Base-by-base conservation (phyloP, 2,113 vertebrate species). In the Osmerus mordax region DNA sequence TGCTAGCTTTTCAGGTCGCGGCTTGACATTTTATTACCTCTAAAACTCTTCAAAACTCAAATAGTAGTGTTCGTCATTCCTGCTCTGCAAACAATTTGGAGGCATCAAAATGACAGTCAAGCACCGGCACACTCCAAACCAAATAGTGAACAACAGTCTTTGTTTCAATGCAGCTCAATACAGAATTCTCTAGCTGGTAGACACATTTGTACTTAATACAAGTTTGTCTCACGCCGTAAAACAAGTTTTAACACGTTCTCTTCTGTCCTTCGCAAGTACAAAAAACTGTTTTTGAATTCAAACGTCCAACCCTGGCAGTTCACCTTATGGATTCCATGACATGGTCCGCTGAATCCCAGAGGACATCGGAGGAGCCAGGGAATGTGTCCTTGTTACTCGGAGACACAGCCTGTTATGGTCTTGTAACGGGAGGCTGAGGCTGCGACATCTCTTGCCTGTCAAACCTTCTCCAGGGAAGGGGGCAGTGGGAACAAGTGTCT, bases 381-480 rank as follows among this genome's bases (percentile, higher is more conserved):
- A 86, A 88, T 86, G 81, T 84, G 78, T 83, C 82, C 85, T 86
- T 86, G 78, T 82, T 86, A 81, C 79, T 75, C 74, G 70, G 70
- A 73, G 81, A 75, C 77, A 75, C 75, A 81, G 76, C 84, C 78
- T 83, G 73, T 71, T 84, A 79, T 77, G 68, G 78, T 76, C 74
- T 81, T 81, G 87, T 86, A 88, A 88, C 79, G 83, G 66, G 80
- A 87, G 77, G 79, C 76, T 66, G 70, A 15, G 51, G 78, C 77
- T 80, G 68, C 82, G 80, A 83, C 82, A 80, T 77, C 80, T 71
- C 72, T 62, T 70, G 71, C 70, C 78, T 72, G 72, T 55, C 0
- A 63, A 56, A 78, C 29, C 58, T 81, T 77, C 76, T 84, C 73
- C 52, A 62, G 71, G 69, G 78, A 81, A 76, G 66, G 59, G 52